Base-by-base conservation (phyloP, 2,113 vertebrate species). In the Gnathonemus longibarbis region DNA sequence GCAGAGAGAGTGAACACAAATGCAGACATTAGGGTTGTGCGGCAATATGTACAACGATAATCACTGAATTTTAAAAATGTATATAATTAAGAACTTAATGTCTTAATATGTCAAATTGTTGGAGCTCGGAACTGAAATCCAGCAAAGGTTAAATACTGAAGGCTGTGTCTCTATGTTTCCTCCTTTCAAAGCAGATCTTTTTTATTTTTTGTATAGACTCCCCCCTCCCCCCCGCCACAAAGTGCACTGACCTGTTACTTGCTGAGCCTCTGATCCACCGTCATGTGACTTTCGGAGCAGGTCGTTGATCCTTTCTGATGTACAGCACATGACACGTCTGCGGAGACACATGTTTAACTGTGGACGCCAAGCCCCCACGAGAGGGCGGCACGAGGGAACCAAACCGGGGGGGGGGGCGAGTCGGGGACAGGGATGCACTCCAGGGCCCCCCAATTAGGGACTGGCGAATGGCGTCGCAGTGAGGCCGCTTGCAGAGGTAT, bases 271-370 rank as follows among this genome's bases (percentile, higher is more conserved):
- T 94, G 94, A 92, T 94, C 42, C 56, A 53, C 90, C 94, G 94
- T 95, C 95, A 96, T 95, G 94, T 96, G 96, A 96, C 94, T 95
- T 95, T 94, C 92, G 93, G 94, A 93, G 92, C 94, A 93, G 93
- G 84, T 4, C 94, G 93, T 94, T 96, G 94, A 96, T 95, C 96
- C 95, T 92, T 92, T 95, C 93, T 96, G 96, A 96, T 95, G 92
- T 95, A 96, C 95, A 92, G 93, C 93, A 94, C 91, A 94, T 95
- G 96, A 96, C 96, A 96, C 87, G 89, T 89, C 90, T 91, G 92
- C 91, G 89, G 93, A 84, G 91, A 92, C 88, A 86, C 70, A 90
- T 91, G 92, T 92, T 92, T 95, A 93, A 95, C 95, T 93, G 94
- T 93, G 90, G 90, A 39, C 27, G 1, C 62, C 10, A 89, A 88